These are phyloP conservation scores for Caenorhabditis inopinata DNA, from an alignment of 1,140 invertebrate genomes.

Conservation along the genomic window DNA sequence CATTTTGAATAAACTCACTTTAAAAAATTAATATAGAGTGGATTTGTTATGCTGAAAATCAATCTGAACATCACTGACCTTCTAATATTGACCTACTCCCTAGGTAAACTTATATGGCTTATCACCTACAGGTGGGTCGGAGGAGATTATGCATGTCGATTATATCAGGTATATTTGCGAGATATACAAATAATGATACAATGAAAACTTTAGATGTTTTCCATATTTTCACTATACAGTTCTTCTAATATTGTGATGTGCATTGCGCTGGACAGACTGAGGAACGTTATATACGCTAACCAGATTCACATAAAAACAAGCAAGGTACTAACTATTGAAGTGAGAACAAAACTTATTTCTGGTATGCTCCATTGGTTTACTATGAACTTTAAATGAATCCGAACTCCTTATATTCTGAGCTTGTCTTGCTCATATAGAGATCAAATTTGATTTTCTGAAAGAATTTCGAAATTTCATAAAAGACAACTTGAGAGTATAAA, in stretches of 20 bases:
- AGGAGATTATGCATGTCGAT: slow-evolving; percentile 58
- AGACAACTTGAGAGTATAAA: no score
- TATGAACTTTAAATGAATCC: no score
- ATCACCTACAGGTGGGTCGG: slow-evolving; percentile 60
- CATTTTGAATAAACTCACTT: not conserved
- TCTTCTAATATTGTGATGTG: slow-evolving; percentile 64
- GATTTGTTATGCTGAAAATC: slow-evolving; percentile 62
- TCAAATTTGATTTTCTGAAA: not conserved
- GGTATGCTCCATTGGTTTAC: no score
- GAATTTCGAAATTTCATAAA: not conserved
- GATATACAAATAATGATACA: not conserved
- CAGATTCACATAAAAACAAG: slow-evolving; percentile 37
- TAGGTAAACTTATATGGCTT: slow-evolving; percentile 58
- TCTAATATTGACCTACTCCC: slow-evolving; percentile 55
- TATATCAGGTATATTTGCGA: not conserved
- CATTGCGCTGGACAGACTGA: slow-evolving; percentile 60
- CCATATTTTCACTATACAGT: slow-evolving; percentile 63
- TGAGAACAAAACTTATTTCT: no score
- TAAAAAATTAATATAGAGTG: slow-evolving; percentile 46
- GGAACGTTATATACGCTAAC: slow-evolving; percentile 55
- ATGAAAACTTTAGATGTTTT: slow-evolving; percentile 49
- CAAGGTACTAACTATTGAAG: not conserved
- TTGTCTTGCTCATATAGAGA: no score
- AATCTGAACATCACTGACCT: slow-evolving; percentile 64
- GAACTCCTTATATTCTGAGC: no score